phyloP scores from a whole-genome alignment of 2,888 invertebrate species.

The Crematogaster levior region DNA sequence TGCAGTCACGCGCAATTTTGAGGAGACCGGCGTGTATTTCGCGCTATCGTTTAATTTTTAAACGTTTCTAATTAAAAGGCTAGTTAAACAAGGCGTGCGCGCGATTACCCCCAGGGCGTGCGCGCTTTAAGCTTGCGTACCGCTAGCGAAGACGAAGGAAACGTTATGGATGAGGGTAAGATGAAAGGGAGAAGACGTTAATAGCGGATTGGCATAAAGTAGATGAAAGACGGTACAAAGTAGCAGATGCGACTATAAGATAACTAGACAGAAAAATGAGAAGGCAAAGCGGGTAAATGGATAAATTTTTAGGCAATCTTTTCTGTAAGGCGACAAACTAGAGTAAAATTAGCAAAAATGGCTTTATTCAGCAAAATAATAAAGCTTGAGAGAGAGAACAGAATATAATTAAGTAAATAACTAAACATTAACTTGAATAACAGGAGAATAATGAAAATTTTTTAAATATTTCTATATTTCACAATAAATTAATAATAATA shows the following conservation, averaged over 20 bases:
- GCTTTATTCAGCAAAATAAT: not conserved
- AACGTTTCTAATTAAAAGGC: conserved; percentile 86
- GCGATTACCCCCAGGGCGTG: conserved; percentile 80
- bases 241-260: conserved; percentile 13
- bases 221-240: conserved; percentile 33
- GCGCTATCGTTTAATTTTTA: conserved; percentile 85
- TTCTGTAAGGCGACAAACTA: not conserved
- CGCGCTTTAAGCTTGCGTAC: conserved; percentile 72
- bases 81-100: conserved; percentile 85
- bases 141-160: conserved; percentile 44
- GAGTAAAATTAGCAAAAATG: conserved; percentile 16
- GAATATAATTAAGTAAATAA: conserved; percentile 1
- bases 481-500: not conserved
- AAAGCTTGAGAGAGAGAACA: not conserved
- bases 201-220: conserved; percentile 4
- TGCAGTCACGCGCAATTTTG: conserved; percentile 79
- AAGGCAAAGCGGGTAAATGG: not conserved
- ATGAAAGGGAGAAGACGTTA: conserved; percentile 28
- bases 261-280: not conserved
- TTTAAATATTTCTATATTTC: not conserved
- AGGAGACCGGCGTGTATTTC: conserved; percentile 82
- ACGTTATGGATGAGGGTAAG: conserved; percentile 5
- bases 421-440: not conserved
- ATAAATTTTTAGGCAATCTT: conserved; percentile 22
- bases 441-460: not conserved